A percentile compares a stretch with the other conserved stretches of the same genome.
phyloP scores from a whole-genome alignment of 2,797 vertebrate genomes.

The Xyrichtys novacula region DNA sequence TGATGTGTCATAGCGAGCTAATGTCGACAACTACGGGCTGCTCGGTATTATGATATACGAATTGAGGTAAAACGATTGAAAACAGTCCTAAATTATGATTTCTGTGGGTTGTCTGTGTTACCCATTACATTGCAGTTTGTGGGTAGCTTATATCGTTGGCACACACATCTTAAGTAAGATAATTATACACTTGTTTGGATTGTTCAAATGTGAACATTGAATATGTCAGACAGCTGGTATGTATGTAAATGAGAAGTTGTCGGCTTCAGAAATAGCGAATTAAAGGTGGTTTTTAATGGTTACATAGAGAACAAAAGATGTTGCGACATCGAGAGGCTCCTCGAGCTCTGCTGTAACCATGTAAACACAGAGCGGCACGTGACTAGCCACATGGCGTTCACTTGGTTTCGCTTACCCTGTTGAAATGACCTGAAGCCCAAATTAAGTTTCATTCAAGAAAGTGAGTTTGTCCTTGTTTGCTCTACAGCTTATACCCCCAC shows the following conservation, averaged over 20 bases:
- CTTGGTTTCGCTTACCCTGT: neutral
- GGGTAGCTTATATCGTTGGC: neutral
- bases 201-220: rapidly evolving
- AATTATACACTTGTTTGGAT: neutral
- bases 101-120: slow-evolving; percentile 23
- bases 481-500: neutral
- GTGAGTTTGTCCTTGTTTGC: neutral
- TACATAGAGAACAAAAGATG: slow-evolving; percentile 18
- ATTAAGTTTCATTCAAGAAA: neutral
- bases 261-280: neutral
- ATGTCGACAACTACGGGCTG: neutral
- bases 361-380: slow-evolving; percentile 82
- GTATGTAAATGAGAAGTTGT: rapidly evolving
- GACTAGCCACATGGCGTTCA: slow-evolving; percentile 69
- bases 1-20: neutral
- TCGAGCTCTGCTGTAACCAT: slow-evolving; percentile 38
- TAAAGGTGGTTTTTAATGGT: neutral
- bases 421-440: neutral
- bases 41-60: too few relatives aligned
- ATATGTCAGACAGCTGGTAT: rapidly evolving
- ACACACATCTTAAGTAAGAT: neutral
- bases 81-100: neutral
- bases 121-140: slow-evolving; percentile 42
- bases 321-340: slow-evolving; percentile 58
- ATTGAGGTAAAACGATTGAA: too few relatives aligned